Evolutionary conservation across 2,797 vertebrate species (phyloP), one percentile per base, ranked within the genome.

Genomic region (Thalassophryne amazonica): DNA sequence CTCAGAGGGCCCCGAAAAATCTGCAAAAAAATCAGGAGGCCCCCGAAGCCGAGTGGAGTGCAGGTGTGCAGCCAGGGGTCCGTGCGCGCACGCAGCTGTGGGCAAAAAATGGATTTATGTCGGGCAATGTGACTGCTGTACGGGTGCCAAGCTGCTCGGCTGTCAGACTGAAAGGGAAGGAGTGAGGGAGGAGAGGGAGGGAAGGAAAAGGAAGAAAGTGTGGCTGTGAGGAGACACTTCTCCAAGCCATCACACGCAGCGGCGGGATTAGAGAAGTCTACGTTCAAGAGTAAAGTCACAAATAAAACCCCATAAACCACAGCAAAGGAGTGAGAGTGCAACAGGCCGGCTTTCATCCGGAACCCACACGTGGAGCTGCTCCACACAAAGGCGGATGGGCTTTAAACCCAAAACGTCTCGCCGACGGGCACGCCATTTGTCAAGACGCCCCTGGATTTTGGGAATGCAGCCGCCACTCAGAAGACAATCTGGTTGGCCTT

Each of bases 81-180:
- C 39, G 27, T 63, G 21, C 10, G 63, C 43, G 55, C 45, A 45
- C 49, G 59, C n/a, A 12, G 65, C 73, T 6, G 15, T 5, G 30
- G 41, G 73, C 57, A 83, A 91, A 91, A 91, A 92, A 91, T 84
- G 73, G 60, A 78, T 82, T 80, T 85, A 60, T 71, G 43, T 21
- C 33, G 43, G 57, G 42, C 3, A 22, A 47, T 50, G 37, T 55
- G 69, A 60, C 67, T 70, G 75, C 50, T 54, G 86, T 80, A 67
- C 37, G 62, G 57, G 63, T 87, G 87, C 83, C 88, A 88, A 84
- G 72, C 78, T 80, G 80, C 79, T 83, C 61, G 62, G 63, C 69
- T 72, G 80, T 60, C 69, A 75, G 59, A 34, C 53, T 33, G 46
- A 54, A 35, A 62, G 59, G 70, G 69, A 55, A 73, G 51, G 68